Percentiles rank a stretch among this genome's conserved stretches.
Conservation (phyloP, 2,888 invertebrate species). For the Caenorhabditis sinica region DNA sequence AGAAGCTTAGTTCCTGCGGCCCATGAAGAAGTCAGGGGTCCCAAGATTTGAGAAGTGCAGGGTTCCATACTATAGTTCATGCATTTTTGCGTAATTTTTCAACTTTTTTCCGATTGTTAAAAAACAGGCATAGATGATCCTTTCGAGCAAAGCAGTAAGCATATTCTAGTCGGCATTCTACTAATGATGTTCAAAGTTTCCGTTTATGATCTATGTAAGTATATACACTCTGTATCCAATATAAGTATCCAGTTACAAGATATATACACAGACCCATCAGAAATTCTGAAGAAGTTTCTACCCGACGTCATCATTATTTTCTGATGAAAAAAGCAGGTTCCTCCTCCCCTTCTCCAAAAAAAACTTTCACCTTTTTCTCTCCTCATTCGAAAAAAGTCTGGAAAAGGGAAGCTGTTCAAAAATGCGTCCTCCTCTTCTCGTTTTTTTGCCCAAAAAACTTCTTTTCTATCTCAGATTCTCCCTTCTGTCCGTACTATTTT, state of each 20-base stretch:
- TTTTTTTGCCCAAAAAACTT: constrained; percentile 36
- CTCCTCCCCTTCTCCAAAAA: neutral
- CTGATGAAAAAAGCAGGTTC: constrained; percentile 12
- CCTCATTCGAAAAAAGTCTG: constrained; percentile 30
- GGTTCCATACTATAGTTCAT: no score
- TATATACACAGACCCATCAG: neutral
- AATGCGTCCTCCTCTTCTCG: constrained; percentile 33
- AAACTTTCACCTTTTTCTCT: constrained; percentile 20
- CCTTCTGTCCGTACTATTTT: constrained; percentile 9
- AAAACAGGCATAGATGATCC: no score
- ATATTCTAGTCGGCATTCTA: no score
- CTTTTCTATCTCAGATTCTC: constrained; percentile 44
- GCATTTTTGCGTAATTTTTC: no score
- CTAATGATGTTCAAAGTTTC: no score
- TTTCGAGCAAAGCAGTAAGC: neutral
- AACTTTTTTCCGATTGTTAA: no score
- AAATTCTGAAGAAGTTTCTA: constrained; percentile 5
- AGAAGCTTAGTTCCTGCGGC: no score
- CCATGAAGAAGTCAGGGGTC: no score
- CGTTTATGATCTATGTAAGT: no score
- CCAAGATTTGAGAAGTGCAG: no score
- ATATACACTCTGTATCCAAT: neutral
- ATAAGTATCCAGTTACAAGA: neutral
- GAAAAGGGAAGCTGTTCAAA: constrained; percentile 49
- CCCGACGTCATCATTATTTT: constrained; percentile 22